Percentiles rank a stretch among this genome's conserved stretches.
Conservation (phyloP, 2,888 invertebrate species). For the Stenodera caucasica region DNA sequence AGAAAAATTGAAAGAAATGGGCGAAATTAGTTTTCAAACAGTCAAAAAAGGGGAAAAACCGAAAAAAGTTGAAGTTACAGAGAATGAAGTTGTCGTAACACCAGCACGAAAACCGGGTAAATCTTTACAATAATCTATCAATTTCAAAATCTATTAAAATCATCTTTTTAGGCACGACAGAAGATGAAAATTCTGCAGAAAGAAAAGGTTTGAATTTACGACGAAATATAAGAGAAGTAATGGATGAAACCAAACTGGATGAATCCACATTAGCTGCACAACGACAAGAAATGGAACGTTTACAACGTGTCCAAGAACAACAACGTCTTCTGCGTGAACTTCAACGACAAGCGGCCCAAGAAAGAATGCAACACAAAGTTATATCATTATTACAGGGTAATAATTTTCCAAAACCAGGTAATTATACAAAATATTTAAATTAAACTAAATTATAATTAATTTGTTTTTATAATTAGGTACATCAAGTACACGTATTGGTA, state of each 20-base stretch:
- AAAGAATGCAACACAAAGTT: constrained; percentile 70
- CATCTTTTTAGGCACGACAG: constrained; percentile 42
- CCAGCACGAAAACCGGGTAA: constrained; percentile 49
- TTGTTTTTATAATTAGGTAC: constrained; percentile 37
- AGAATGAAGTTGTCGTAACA: constrained; percentile 81
- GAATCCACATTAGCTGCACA: constrained; percentile 91
- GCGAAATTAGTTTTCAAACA: constrained; percentile 56
- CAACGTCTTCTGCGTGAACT: constrained; percentile 81
- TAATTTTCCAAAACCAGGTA: constrained; percentile 49
- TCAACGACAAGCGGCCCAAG: constrained; percentile 76
- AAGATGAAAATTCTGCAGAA: constrained; percentile 41
- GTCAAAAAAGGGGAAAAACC: constrained; percentile 55
- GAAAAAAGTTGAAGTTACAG: constrained; percentile 58
- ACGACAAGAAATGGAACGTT: constrained; percentile 86
- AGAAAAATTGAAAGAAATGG: constrained; percentile 67
- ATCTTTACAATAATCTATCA: too few species aligned
- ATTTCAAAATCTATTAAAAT: too few species aligned
- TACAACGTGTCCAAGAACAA: constrained; percentile 82
- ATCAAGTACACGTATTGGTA: constrained; percentile 47
- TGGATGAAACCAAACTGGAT: constrained; percentile 91
- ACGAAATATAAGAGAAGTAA: constrained; percentile 88
- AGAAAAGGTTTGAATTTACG: constrained; percentile 65
- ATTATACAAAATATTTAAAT: constrained; percentile 9
- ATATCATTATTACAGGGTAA: constrained; percentile 74
- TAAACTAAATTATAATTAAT: too few species aligned